A percentile compares a stretch with the other conserved stretches of the same genome.
phyloP scores from a whole-genome alignment of 2,797 vertebrate genomes.

The Pantherophis alleghaniensis region DNA sequence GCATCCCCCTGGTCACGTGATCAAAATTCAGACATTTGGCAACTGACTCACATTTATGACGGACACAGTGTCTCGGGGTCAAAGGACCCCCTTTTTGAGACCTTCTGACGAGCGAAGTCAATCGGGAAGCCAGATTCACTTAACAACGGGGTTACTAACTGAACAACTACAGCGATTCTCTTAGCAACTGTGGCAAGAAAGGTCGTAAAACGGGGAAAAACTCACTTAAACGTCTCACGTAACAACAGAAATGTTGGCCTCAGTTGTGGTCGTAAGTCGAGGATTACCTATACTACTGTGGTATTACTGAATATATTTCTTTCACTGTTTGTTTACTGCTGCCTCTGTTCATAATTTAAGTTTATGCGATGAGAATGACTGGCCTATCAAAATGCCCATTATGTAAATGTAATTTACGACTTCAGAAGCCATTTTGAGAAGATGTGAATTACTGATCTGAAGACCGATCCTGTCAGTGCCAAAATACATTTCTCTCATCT shows the following conservation, averaged over 20 bases:
- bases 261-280: neutral
- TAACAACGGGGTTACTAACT: neutral
- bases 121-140: neutral
- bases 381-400: neutral
- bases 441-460: neutral
- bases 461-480: neutral
- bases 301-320: neutral
- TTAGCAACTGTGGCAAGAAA: too few relatives aligned
- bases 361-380: neutral
- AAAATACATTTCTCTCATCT: neutral
- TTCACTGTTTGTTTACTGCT: neutral
- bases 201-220: neutral
- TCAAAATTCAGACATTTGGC: neutral
- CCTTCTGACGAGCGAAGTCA: too few relatives aligned
- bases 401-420: neutral
- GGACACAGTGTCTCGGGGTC: neutral
- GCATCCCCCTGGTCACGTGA: neutral
- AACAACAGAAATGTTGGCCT: neutral
- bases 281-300: neutral
- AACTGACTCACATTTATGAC: neutral
- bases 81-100: too few relatives aligned
- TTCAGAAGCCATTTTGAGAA: neutral
- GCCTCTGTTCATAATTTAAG: neutral
- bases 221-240: neutral
- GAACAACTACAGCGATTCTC: neutral